phyloP scores from a whole-genome alignment of 2,113 vertebrate genomes.

The Eulemur rufifrons region DNA sequence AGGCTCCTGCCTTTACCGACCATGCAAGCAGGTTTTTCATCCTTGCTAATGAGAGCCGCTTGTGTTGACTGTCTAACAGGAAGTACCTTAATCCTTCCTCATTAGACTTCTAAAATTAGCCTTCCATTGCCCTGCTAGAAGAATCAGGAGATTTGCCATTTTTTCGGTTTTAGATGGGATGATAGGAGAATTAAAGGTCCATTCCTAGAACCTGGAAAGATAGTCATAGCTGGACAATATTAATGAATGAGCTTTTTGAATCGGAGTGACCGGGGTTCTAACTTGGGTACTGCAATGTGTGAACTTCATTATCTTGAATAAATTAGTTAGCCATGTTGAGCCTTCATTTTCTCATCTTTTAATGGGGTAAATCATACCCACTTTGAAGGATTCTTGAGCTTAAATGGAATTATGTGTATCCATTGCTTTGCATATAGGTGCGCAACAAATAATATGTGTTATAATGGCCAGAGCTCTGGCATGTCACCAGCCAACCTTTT shows the following conservation, averaged over 20 bases:
- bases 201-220: background rate
- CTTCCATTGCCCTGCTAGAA: background rate
- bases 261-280: background rate
- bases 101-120: slow-evolving; percentile 68
- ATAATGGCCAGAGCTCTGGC: background rate
- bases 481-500: background rate
- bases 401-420: background rate
- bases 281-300: background rate
- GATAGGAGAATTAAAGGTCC: background rate
- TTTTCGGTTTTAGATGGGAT: background rate
- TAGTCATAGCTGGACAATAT: background rate
- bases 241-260: background rate
- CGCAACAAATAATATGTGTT: background rate
- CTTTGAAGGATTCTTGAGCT: background rate
- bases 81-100: slow-evolving; percentile 60
- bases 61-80: slow-evolving; percentile 61
- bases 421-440: accelerated
- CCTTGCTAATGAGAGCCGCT: slow-evolving; percentile 67
- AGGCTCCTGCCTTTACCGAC: background rate
- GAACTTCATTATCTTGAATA: background rate
- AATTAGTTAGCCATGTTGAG: background rate
- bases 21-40: slow-evolving; percentile 16
- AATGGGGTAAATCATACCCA: background rate
- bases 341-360: background rate
- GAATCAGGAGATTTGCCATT: background rate